phyloP scores from a whole-genome alignment of 2,888 invertebrate genomes.

The Xylota sylvarum region DNA sequence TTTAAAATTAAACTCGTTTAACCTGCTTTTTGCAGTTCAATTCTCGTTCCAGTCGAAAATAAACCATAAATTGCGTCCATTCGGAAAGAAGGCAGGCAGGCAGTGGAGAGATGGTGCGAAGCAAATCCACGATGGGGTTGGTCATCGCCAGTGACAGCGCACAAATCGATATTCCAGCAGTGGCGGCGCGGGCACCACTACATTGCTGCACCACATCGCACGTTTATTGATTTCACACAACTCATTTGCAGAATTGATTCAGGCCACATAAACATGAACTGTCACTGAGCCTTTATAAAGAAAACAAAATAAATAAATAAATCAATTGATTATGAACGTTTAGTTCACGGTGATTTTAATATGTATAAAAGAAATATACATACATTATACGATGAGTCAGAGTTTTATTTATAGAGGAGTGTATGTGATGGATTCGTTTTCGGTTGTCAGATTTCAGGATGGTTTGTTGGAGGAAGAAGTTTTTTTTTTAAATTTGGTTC shows the following conservation, averaged over 20 bases:
- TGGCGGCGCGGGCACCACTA: background rate
- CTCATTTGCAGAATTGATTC: constrained; percentile 51
- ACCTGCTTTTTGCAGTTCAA: constrained; percentile 66
- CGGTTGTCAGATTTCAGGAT: background rate
- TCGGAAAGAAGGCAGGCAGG: background rate
- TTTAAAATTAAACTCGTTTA: constrained; percentile 70
- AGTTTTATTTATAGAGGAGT: background rate
- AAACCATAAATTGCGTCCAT: constrained; percentile 52
- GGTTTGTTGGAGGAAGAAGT: background rate
- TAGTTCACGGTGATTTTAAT: constrained; percentile 2
- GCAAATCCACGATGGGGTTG: constrained; percentile 45
- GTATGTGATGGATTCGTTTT: background rate
- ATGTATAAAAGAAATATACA: background rate
- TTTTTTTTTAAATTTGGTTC: background rate
- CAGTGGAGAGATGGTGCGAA: constrained; percentile 4
- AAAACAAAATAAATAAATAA: constrained; percentile 17
- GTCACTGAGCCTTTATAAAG: constrained; percentile 15
- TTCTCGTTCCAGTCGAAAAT: constrained; percentile 55
- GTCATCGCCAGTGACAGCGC: constrained; percentile 47
- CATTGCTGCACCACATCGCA: background rate
- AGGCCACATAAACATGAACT: constrained; percentile 18
- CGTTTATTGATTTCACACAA: constrained; percentile 39
- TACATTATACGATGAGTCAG: constrained; percentile 17
- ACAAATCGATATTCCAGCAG: constrained; percentile 56
- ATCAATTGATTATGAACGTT: constrained; percentile 29